Percentiles rank a stretch among this genome's conserved stretches.
Conservation (phyloP, 2,888 invertebrate species). For the Ypsolopha sequella region DNA sequence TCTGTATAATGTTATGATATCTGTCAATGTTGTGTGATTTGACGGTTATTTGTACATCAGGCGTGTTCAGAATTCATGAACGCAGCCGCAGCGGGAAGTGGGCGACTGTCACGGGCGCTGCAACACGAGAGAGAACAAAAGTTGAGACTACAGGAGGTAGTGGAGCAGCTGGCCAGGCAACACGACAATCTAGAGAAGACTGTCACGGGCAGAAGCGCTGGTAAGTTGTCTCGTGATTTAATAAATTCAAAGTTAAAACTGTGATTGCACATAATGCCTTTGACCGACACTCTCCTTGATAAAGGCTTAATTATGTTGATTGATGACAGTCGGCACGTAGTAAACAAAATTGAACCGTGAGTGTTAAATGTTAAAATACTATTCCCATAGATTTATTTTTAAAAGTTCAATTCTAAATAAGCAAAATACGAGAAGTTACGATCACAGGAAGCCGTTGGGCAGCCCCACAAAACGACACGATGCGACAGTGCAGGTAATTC, state of each 20-base stretch:
- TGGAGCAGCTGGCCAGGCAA: slow-evolving; percentile 97
- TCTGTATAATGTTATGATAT: too few relatives aligned
- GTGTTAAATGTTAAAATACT: too few relatives aligned
- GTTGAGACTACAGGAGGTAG: slow-evolving; percentile 92
- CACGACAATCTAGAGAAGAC: slow-evolving; percentile 96
- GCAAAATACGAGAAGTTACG: too few relatives aligned
- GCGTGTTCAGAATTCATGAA: slow-evolving; percentile 93
- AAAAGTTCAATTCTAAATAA: too few relatives aligned
- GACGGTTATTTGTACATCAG: slow-evolving; percentile 46
- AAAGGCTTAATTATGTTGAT: not conserved
- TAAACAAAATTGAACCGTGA: not conserved
- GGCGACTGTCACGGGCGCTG: slow-evolving; percentile 92
- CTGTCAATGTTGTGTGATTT: too few relatives aligned
- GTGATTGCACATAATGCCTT: not conserved
- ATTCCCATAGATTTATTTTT: too few relatives aligned
- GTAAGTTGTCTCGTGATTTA: slow-evolving; percentile 25
- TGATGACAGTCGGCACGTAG: not conserved
- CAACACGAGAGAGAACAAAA: slow-evolving; percentile 97
- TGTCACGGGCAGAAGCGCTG: slow-evolving; percentile 75
- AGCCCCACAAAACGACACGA: too few relatives aligned
- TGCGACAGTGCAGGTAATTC: too few relatives aligned
- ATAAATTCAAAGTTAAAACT: too few relatives aligned
- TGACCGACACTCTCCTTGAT: not conserved
- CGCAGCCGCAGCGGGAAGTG: slow-evolving; percentile 90
- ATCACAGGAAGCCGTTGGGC: too few relatives aligned